Evolutionary conservation across 2,113 vertebrate species (phyloP), one percentile per base, ranked within the genome.

Genomic region (Pedionomus torquatus): DNA sequence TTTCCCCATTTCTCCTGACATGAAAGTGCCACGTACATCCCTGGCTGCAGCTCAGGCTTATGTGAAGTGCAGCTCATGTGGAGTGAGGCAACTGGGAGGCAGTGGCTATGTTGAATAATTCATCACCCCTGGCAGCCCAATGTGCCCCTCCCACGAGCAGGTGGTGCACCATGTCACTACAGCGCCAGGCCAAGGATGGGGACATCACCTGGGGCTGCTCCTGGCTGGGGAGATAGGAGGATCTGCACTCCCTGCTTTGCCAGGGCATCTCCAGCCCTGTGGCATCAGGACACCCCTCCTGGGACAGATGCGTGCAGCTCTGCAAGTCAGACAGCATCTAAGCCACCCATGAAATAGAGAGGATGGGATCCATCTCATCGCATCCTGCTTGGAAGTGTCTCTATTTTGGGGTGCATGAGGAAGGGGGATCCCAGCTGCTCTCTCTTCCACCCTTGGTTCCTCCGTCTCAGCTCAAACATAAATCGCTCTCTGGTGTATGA

Each of bases 1-100:
- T 80, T 49, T 60, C 44, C 63, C 51, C 41, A 2, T 72, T 48
- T 72, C 14, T 51, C 20, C 33, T 26, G 51, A 43, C 23, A 54
- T 28, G 26, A 82, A 33, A 37, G 31, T 69, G 63, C 68, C 1
- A 7, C 26, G 9, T 5, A 3, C 43, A 24, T 13, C 72, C 48
- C 52, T 20, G 43, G 31, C 33, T 30, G 75, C 60, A 49, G 31
- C 70, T 72, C 61, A 33, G 74, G 60, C 39, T 7, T 3, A 18
- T 4, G 1, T 41, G 80, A 61, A 85, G 16, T 2, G 10, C 0
- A 0, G 4, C 43, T 82, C 39, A 3, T 2, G 5, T 0, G 0
- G 44, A 58, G 48, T 9, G 1, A 63, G 44, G 54, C 51, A 11
- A 18, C 13, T 0, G 0, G 77, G 52, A 68, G 52, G 43, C 65